Evolutionary conservation across 1,140 invertebrate genomes (phyloP).

Genomic region (Euura lappo): DNA sequence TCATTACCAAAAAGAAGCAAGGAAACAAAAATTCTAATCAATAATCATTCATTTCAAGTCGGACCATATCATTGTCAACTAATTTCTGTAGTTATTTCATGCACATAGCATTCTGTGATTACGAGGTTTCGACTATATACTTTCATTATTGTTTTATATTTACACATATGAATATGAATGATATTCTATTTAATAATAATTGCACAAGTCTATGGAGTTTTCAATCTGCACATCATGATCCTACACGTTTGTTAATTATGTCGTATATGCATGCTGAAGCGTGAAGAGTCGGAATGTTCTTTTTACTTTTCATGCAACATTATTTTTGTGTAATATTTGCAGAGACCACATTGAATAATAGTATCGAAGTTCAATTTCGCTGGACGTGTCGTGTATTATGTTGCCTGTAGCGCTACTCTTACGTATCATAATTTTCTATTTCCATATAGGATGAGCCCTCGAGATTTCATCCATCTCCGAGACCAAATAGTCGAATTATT

Average conservation of each 20-base stretch:
- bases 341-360: neutral
- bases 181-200: neutral
- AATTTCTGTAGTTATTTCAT: slow-evolving; percentile 4
- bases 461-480: neutral
- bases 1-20: neutral
- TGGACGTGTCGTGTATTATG: slow-evolving; percentile 6
- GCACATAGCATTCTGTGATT: slow-evolving; percentile 5
- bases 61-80: neutral
- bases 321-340: slow-evolving; percentile 2
- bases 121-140: slow-evolving; percentile 1
- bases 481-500: slow-evolving; percentile 21
- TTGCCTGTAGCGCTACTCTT: neutral
- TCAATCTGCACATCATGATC: slow-evolving; percentile 4
- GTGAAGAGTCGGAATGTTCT: neutral
- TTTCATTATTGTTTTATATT: slow-evolving; percentile 1
- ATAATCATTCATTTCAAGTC: slow-evolving; percentile 1
- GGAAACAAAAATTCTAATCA: slow-evolving; percentile 5
- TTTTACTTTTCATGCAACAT: neutral
- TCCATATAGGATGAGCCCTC: neutral
- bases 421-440: slow-evolving; percentile 5
- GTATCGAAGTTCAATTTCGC: neutral
- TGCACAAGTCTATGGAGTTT: slow-evolving; percentile 4
- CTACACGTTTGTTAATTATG: neutral
- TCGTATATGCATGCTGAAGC: neutral
- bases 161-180: too few species aligned